A percentile compares a stretch with the other conserved stretches of the same genome.
Conservation (phyloP, 2,113 vertebrate species). For the Ginglymostoma cirratum region DNA sequence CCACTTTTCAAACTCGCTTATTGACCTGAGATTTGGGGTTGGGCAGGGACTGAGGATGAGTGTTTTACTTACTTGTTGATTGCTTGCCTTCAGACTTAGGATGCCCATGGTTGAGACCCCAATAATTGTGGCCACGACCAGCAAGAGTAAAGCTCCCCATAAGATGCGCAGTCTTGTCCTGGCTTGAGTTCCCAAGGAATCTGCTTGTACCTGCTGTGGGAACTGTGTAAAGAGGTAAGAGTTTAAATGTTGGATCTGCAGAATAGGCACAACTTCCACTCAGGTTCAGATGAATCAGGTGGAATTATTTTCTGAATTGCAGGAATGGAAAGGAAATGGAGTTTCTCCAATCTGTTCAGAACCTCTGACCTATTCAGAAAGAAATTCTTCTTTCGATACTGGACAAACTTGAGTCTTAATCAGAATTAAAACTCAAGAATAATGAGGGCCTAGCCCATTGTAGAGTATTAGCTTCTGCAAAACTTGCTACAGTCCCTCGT, state of each 20-base stretch:
- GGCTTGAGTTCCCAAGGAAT: not conserved
- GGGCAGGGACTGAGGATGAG: not conserved
- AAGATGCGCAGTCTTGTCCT: not conserved
- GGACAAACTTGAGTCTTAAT: not conserved
- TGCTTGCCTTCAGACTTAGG: not conserved
- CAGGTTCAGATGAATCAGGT: not conserved
- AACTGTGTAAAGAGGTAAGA: not conserved
- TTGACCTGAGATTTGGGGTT: not conserved
- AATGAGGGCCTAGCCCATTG: not conserved
- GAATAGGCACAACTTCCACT: not conserved
- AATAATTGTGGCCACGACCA: not conserved
- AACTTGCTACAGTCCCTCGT: not conserved
- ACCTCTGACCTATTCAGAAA: not conserved
- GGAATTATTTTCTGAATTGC: not conserved
- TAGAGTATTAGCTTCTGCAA: not conserved
- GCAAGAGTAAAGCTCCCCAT: not conserved
- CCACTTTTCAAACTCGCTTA: not conserved
- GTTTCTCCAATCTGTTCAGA: not conserved
- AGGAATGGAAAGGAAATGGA: not conserved
- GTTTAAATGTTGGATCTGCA: not conserved
- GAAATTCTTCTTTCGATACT: not conserved
- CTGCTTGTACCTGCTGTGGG: not conserved
- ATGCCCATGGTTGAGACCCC: not conserved
- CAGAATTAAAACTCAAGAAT: not conserved
- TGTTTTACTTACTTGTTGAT: slow-evolving; percentile 2